A percentile compares a stretch with the other conserved stretches of the same genome.
These are phyloP conservation scores for Halcyon smyrnensis DNA, from an alignment of 2,797 vertebrate species.

Conservation along the genomic window DNA sequence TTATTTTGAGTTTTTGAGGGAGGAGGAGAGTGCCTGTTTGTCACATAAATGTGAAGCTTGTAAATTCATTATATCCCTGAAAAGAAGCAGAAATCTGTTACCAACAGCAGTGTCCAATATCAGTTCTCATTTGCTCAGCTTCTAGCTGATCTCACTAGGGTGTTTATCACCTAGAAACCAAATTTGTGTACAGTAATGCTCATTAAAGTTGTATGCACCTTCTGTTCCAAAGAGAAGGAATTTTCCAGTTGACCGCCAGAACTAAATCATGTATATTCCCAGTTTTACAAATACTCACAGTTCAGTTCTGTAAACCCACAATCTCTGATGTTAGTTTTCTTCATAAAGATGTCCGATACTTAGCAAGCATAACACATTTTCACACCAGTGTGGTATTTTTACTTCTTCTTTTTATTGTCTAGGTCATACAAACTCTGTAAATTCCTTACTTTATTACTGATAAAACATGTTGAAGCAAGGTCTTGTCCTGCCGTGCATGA, in stretches of 20 bases:
- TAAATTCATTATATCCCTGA: conserved; percentile 30
- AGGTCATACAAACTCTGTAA: not conserved
- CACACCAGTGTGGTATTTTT: not conserved
- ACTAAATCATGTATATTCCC: not conserved
- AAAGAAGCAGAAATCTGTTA: conserved; percentile 44
- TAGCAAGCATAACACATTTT: not conserved
- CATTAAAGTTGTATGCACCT: conserved; percentile 45
- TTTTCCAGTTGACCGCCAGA: not conserved
- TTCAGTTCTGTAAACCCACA: not conserved
- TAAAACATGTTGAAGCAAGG: not conserved
- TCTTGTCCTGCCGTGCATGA: not conserved
- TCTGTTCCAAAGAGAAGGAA: conserved; percentile 24
- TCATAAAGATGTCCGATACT: not conserved
- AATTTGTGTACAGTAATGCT: conserved; percentile 32
- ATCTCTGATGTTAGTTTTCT: not conserved
- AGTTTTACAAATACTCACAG: not conserved
- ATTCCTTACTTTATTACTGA: not conserved
- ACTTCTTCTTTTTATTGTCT: not conserved
- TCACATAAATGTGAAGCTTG: conserved; percentile 5
- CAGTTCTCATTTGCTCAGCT: conserved; percentile 38
- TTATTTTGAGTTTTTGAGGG: not conserved
- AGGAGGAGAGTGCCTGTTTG: not conserved
- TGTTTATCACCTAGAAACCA: conserved; percentile 28
- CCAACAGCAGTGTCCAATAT: not conserved
- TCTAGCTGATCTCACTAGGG: conserved; percentile 24